Evolutionary conservation across 2,113 vertebrate species (phyloP).

Genomic region (Eira barbara): DNA sequence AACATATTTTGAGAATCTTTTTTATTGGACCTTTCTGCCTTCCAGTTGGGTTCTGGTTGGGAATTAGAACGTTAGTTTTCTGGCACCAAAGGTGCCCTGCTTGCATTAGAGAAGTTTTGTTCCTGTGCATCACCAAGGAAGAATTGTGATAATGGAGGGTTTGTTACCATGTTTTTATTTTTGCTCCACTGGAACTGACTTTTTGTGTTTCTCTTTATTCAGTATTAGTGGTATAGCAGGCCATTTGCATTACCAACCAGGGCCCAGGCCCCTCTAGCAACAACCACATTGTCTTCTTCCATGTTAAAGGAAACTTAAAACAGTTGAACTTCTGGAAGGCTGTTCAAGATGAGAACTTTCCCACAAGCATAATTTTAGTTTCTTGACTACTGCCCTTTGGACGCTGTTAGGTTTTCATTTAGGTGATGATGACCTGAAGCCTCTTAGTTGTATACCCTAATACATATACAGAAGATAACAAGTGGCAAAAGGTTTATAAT

Average conservation of each 20-base stretch:
- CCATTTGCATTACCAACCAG: background rate
- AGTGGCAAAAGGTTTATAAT: background rate
- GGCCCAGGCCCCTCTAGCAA: background rate
- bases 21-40: conserved; percentile 50
- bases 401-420: background rate
- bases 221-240: background rate
- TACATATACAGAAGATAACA: background rate
- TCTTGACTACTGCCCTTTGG: background rate
- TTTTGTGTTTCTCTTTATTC: background rate
- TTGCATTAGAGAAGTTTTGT: background rate
- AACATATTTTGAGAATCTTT: conserved; percentile 32
- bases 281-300: background rate
- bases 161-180: conserved; percentile 15
- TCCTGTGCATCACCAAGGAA: background rate
- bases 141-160: background rate
- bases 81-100: background rate
- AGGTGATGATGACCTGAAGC: background rate
- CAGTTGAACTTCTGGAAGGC: background rate
- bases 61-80: background rate
- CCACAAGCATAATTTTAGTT: background rate
- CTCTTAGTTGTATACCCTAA: background rate
- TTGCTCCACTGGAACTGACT: background rate
- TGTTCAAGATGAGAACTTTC: background rate
- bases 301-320: background rate
- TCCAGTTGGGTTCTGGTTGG: conserved; percentile 2